A percentile compares a stretch with the other conserved stretches of the same genome.
Conservation (phyloP, 2,888 invertebrate species). For the Nephrotoma guestfalica region DNA sequence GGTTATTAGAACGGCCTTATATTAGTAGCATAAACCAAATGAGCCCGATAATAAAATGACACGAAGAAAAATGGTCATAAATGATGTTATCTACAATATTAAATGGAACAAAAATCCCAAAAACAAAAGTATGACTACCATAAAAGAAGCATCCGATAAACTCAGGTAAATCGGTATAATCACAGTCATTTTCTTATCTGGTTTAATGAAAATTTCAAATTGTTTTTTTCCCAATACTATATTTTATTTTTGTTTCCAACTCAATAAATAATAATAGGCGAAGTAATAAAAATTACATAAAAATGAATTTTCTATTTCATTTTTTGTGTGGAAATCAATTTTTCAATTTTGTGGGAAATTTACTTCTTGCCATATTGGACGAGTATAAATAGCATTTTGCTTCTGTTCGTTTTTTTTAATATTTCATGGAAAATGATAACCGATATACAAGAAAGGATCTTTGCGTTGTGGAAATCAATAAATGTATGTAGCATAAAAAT, state of each 20-base stretch:
- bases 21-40: not conserved
- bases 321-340: not conserved
- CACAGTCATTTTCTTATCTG: not conserved
- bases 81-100: not conserved
- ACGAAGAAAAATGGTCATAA: not conserved
- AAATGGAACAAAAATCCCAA: not conserved
- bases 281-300: not conserved
- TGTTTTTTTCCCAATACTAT: not conserved
- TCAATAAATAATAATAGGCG: not conserved
- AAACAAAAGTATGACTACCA: not conserved
- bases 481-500: not conserved
- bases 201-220: not conserved
- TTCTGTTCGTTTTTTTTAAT: not conserved
- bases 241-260: not conserved
- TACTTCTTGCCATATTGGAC: not conserved
- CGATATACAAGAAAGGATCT: not conserved
- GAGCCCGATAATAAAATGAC: not conserved
- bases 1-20: too few relatives aligned
- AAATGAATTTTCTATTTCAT: not conserved
- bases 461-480: not conserved
- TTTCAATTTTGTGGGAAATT: not conserved
- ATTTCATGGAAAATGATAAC: not conserved
- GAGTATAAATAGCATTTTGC: not conserved
- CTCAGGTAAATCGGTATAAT: not conserved
- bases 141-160: not conserved